Conservation (phyloP, 1,140 invertebrate species). For the Teleopsis dalmanni region DNA sequence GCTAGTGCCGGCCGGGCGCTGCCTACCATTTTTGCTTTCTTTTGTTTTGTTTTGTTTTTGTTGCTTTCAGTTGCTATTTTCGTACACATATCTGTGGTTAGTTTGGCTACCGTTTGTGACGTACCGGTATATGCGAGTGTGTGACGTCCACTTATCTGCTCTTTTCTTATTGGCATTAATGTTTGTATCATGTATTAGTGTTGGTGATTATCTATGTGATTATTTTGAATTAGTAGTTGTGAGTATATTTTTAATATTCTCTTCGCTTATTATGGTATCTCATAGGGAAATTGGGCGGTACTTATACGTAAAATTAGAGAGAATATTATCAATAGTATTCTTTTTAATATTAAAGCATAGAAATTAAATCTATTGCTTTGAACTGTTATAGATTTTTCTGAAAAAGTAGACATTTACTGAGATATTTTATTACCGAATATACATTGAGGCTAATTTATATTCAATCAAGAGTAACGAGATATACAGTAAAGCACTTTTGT, state of each 20-base stretch:
- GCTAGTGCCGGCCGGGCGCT: background rate
- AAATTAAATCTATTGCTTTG: no score
- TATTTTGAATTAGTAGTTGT: background rate
- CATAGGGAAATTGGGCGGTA: no score
- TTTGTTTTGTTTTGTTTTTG: background rate
- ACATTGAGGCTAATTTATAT: no score
- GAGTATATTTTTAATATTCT: background rate
- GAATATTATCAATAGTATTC: no score
- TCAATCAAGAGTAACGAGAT: no score
- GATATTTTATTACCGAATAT: no score
- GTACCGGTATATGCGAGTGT: background rate
- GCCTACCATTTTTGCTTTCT: background rate
- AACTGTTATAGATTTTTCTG: no score
- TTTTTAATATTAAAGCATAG: no score
- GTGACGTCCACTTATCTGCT: background rate
- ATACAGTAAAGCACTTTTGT: no score
- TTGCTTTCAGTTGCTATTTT: conserved; percentile 2
- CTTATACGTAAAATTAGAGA: no score
- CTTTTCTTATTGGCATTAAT: background rate
- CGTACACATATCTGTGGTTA: background rate
- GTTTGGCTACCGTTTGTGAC: background rate
- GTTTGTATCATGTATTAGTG: conserved; percentile 9
- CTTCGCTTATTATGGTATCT: no score
- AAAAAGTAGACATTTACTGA: no score
- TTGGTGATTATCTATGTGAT: conserved; percentile 38